Base-by-base conservation (phyloP, 2,888 invertebrate genomes). In the Limnephilus lunatus region DNA sequence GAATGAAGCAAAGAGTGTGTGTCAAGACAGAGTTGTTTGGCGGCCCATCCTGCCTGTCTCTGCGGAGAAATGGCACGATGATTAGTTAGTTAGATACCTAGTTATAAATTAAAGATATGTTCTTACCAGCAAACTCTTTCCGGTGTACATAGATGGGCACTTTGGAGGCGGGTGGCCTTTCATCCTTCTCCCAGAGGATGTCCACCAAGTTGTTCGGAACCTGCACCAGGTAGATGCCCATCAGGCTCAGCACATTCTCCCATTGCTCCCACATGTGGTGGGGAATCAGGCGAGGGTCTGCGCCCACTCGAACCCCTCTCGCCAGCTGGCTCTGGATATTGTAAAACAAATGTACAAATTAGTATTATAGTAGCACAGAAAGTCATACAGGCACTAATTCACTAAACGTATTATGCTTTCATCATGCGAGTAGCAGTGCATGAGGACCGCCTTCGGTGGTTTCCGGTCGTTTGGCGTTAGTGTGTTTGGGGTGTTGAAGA, bases 181-280 rank as follows among this genome's bases (percentile, higher is more conserved):
- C 94, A 92, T 97, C 96, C 87, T 96, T 95, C 89, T 96, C 96
- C 99, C 99, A 99, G 93, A 98, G 97, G 93, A 97, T 95, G 94
- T 99, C 99, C 15, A 99, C 95, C 80, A 98, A 95, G 94, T 98
- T 98, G 90, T 96, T 96, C 91, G 95, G 92, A n/a, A 97, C 95
- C 91, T 96, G 96, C n/a, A 97, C 95, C 91, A 97, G 95, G 93
- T 95, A 95, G 88, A 97, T 95, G 0, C 95, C 96, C 92, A 92
- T 93, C 39, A 95, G 95, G 94, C 96, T 95, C 80, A 98, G 95
- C 89, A 97, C 96, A 0, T 95, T 94, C 91, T 96, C 95, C 94
- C 98, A 96, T n/a, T 94, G 94, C 80, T 97, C 96, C 98, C 98
- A 98, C 90, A 96, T 96, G 30, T 95, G 95, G 81, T 97, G 97